Evolutionary conservation across 2,113 vertebrate species (phyloP).

Genomic region (Nycticebus coucang): DNA sequence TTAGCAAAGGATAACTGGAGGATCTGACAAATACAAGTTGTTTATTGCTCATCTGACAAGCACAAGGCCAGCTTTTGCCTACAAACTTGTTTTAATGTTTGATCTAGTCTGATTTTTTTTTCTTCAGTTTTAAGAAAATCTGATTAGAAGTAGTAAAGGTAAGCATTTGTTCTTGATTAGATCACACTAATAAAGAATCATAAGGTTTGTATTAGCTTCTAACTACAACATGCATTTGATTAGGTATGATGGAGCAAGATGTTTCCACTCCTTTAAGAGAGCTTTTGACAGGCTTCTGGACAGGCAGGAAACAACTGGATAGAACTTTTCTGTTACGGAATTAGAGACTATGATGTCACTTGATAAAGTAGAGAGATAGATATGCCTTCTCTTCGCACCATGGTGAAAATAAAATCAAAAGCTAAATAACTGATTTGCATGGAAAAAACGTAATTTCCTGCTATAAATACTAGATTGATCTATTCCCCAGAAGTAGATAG

Average conservation of each 20-base stretch:
- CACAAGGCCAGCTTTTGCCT: neutral
- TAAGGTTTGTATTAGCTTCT: neutral
- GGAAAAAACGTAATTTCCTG: neutral
- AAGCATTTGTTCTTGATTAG: neutral
- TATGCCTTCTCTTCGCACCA: neutral
- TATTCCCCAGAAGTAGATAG: neutral
- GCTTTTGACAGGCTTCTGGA: neutral
- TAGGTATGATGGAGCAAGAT: neutral
- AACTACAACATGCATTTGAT: neutral
- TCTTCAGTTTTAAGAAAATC: neutral
- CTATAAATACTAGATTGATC: neutral
- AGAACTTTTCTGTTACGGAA: neutral
- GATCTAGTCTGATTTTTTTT: slow-evolving; percentile 9
- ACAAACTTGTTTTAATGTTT: neutral
- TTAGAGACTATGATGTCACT: neutral
- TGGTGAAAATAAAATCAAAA: neutral
- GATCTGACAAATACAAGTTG: slow-evolving; percentile 20
- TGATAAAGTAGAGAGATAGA: neutral
- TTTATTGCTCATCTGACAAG: slow-evolving; percentile 29
- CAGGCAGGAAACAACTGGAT: neutral
- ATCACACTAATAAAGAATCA: neutral
- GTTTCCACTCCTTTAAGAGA: neutral
- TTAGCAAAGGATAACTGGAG: neutral
- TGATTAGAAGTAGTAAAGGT: neutral
- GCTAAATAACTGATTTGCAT: neutral